Evolutionary conservation across 2,797 vertebrate species (phyloP), one percentile per base, ranked within the genome.

Genomic region (Pangasius krempfi): DNA sequence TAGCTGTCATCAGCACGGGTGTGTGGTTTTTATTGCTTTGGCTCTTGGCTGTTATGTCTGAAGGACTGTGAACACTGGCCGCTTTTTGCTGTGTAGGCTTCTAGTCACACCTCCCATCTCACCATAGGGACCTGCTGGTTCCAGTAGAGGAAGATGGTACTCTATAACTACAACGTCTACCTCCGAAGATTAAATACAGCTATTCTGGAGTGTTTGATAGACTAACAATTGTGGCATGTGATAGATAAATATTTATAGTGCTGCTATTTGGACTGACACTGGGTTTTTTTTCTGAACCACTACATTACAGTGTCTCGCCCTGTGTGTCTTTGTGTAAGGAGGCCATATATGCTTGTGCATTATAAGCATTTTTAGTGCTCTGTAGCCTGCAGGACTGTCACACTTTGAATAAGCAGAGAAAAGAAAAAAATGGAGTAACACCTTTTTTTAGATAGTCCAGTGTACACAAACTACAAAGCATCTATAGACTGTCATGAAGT

Each of bases 11-110:
- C 92, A 79, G 92, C 88, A 80, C 88, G 22, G 88, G 92, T 84
- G 90, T 92, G 89, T 54, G 92, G 72, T 93, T 95, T 68, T 95
- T 93, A 94, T 93, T 93, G 92, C 93, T 91, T 92, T 88, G 78
- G 92, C 93, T 90, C 78, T 89, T 85, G 85, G 78, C 91, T 88
- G 93, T 93, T 94, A 94, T 92, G 87, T 92, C 83, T 16, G 18
- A 73, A 18, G 79, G 47, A 72, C 81, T 88, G 88, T 79, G 82
- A 91, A 89, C 85, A 84, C 86, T n/a, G 70, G 40, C 2, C 64
- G 2, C 56, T 79, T 81, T 79, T 73, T 73, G 73, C 84, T 85
- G 70, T 75, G 30, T 40, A 79, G 66, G 87, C 83, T 90, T 56
- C n/a, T 5, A 20, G 7, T 58, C 68, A 64, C 44, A 47, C 66